Evolutionary conservation across 1,140 invertebrate species (phyloP).

Genomic region (Matsumurasca onukii): DNA sequence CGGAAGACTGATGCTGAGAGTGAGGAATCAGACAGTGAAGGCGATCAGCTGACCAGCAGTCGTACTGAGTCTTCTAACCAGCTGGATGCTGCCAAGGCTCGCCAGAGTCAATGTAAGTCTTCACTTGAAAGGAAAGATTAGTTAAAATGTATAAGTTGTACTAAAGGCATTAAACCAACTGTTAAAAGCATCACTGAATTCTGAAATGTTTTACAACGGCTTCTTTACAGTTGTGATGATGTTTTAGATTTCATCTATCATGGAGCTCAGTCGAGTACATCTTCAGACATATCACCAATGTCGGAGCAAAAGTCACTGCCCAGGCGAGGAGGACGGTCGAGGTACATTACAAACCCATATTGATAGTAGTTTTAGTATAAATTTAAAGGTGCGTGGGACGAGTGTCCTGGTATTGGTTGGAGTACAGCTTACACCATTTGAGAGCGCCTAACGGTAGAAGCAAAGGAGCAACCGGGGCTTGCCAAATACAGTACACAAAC

Average conservation of each 20-base stretch:
- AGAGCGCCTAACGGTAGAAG: too few relatives aligned
- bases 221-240: too few relatives aligned
- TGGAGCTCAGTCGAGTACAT: constrained; percentile 72
- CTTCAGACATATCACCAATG: constrained; percentile 75
- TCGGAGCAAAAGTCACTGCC: constrained; percentile 71
- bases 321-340: constrained; percentile 40
- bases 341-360: too few relatives aligned
- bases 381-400: too few relatives aligned
- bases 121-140: too few relatives aligned
- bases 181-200: neutral
- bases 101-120: constrained; percentile 61
- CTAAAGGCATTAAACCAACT: too few relatives aligned
- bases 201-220: neutral
- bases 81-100: constrained; percentile 66
- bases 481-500: too few relatives aligned
- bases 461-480: too few relatives aligned
- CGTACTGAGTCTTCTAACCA: constrained; percentile 75
- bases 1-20: constrained; percentile 60
- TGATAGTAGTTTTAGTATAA: too few relatives aligned
- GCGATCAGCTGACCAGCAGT: constrained; percentile 70
- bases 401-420: too few relatives aligned
- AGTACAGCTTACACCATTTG: too few relatives aligned
- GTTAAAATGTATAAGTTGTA: too few relatives aligned
- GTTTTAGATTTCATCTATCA: constrained; percentile 70
- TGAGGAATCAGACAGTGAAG: constrained; percentile 74